These are phyloP conservation scores for Diploptera punctata DNA, from an alignment of 2,888 invertebrate genomes.

Conservation along the genomic window DNA sequence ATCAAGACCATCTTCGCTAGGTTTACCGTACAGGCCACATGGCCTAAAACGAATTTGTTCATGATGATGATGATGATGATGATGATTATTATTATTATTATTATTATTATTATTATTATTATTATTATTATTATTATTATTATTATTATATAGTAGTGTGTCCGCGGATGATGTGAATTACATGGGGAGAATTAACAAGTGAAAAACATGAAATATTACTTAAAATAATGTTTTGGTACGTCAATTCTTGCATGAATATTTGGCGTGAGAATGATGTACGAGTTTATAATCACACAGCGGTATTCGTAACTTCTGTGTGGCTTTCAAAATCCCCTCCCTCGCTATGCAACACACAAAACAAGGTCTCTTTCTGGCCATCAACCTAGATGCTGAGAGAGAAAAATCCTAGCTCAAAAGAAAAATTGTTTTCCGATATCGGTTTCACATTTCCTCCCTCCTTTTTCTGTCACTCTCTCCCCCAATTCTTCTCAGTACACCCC, in stretches of 20 bases:
- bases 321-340: background rate
- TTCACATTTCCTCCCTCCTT: conserved; percentile 48
- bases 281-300: background rate
- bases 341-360: background rate
- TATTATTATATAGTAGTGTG: no score
- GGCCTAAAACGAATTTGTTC: no score
- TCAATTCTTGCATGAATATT: conserved; percentile 10
- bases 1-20: no score
- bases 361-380: conserved; percentile 10
- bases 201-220: conserved; percentile 2
- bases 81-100: no score
- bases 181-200: no score
- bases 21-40: no score
- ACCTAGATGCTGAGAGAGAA: background rate
- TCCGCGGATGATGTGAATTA: no score
- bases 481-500: background rate
- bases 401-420: conserved; percentile 51
- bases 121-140: no score
- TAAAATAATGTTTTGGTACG: background rate
- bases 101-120: no score
- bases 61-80: no score
- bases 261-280: background rate
- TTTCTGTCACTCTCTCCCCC: background rate
- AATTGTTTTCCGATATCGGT: conserved; percentile 61
- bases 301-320: background rate